A percentile compares a stretch with the other conserved stretches of the same genome.
These are phyloP conservation scores for Serranus cabrilla DNA, from an alignment of 2,797 vertebrate genomes.

Conservation along the genomic window DNA sequence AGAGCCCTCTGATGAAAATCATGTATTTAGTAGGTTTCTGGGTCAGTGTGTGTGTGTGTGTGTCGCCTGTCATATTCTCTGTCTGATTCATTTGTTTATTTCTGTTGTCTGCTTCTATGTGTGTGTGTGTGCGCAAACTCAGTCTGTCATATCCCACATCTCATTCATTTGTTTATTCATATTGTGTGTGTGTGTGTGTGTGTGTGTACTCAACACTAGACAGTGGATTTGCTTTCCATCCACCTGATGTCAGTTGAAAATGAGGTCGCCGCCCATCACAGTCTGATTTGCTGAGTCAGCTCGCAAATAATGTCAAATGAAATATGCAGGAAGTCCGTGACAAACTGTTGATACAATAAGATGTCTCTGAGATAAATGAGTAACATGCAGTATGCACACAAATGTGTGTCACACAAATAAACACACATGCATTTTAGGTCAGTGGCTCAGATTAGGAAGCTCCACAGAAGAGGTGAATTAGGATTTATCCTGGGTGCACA, in stretches of 20 bases:
- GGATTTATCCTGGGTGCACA: background rate
- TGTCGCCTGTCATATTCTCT: background rate
- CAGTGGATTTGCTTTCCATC: constrained; percentile 29
- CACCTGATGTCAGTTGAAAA: constrained; percentile 48
- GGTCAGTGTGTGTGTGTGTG: constrained; percentile 31
- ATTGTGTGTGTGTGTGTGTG: background rate
- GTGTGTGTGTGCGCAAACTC: background rate
- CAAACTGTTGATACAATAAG: constrained; percentile 6
- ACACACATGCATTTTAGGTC: constrained; percentile 1
- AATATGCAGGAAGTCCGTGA: background rate
- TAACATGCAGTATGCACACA: background rate
- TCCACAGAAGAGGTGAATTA: constrained; percentile 11
- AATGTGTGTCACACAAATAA: background rate
- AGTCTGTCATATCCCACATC: constrained; percentile 10
- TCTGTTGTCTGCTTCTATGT: background rate
- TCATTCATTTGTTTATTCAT: constrained; percentile 14
- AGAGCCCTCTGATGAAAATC: constrained; percentile 7
- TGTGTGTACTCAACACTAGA: constrained; percentile 12
- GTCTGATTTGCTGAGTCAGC: constrained; percentile 50
- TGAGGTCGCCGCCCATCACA: constrained; percentile 38
- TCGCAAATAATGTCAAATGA: constrained; percentile 12
- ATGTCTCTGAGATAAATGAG: background rate
- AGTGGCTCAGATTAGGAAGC: constrained; percentile 10
- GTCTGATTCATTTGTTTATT: constrained; percentile 19
- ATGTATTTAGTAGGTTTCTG: constrained; percentile 47